Evolutionary conservation across 53 echinoderm and acorn worm species (phyloP).

Genomic region (Echinometra lucunter): DNA sequence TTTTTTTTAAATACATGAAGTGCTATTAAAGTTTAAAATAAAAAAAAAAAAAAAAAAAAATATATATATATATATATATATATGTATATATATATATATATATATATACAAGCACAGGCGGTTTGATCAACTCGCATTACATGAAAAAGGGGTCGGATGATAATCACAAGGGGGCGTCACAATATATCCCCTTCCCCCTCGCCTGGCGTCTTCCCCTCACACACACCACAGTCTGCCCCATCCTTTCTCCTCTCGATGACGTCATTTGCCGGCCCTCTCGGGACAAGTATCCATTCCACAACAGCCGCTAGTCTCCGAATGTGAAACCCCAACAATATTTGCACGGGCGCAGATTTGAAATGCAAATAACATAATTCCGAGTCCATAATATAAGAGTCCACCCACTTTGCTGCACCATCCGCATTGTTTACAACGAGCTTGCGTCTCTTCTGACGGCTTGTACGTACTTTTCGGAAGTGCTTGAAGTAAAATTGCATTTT

Average conservation of each 20-base stretch:
- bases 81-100: too few relatives aligned
- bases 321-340: background rate
- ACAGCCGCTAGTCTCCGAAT: background rate
- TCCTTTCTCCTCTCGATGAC: background rate
- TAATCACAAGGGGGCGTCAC: background rate
- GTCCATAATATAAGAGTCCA: background rate
- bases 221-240: background rate
- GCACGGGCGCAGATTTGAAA: background rate
- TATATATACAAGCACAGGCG: too few relatives aligned
- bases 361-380: background rate
- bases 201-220: background rate
- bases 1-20: too few relatives aligned
- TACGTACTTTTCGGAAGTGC: background rate
- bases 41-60: too few relatives aligned
- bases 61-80: too few relatives aligned
- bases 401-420: background rate
- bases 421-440: background rate
- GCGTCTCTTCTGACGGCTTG: background rate
- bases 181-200: background rate
- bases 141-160: background rate
- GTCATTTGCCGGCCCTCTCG: background rate
- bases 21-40: too few relatives aligned
- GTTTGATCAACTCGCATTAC: background rate
- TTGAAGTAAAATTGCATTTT: background rate
- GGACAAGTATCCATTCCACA: background rate